Conservation (phyloP, 2,113 vertebrate species). For the Embiotoca jacksoni region DNA sequence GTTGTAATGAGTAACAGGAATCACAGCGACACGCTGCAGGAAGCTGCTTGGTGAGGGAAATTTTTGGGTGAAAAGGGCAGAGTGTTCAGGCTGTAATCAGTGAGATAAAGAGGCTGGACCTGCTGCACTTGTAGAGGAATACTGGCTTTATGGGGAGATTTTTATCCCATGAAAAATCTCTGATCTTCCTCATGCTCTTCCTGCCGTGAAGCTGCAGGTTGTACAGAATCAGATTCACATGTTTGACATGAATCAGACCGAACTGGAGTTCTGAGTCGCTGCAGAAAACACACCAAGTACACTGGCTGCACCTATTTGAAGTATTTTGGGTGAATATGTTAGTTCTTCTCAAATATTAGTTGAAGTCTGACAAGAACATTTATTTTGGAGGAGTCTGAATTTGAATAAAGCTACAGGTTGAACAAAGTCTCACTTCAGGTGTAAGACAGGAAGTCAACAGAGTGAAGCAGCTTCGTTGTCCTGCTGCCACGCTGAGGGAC, state of each 20-base stretch:
- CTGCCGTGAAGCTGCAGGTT: neutral
- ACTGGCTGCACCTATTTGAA: slow-evolving; percentile 6
- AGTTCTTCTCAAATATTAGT: slow-evolving; percentile 33
- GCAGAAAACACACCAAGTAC: neutral
- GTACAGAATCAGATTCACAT: too few species aligned
- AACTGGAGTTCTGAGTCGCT: neutral
- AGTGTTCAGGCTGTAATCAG: neutral
- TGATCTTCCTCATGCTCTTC: neutral
- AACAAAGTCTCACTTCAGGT: slow-evolving; percentile 33
- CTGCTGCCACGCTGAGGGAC: neutral
- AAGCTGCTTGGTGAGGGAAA: slow-evolving; percentile 5
- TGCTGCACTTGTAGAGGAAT: neutral
- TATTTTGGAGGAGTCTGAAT: slow-evolving; percentile 32
- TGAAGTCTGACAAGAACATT: slow-evolving; percentile 33
- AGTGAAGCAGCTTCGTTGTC: neutral
- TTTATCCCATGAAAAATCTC: neutral
- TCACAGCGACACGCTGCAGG: neutral
- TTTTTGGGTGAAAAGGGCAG: neutral
- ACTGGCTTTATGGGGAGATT: neutral
- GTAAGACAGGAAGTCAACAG: neutral
- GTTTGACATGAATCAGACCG: neutral
- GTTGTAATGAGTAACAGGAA: slow-evolving; percentile 64
- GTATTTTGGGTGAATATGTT: slow-evolving; percentile 15
- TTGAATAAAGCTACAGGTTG: slow-evolving; percentile 6
- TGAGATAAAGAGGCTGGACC: neutral